Base-by-base conservation (phyloP, 2,113 vertebrate genomes). In the Nannospalax galili region DNA sequence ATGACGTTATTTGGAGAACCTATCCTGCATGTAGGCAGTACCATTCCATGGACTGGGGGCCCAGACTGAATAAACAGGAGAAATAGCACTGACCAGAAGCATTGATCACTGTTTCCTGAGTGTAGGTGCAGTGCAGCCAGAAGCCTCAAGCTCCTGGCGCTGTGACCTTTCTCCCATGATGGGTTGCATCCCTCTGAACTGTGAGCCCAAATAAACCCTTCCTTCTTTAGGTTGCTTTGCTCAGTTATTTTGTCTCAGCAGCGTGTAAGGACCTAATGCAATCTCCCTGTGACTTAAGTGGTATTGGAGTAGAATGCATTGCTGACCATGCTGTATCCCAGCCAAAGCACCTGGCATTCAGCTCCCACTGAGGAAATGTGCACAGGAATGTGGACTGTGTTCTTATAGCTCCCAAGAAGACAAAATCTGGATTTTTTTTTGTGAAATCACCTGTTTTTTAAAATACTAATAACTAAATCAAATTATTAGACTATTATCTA, bases 391-490 rank as follows among this genome's bases (percentile, higher is more conserved):
- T 28, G 75, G 26, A 12, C 28, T 7, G 20, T 32, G 2, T 26
- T 48, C 32, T 16, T 62, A 64, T 7, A 35, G 45, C 15, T 90
- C 48, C 77, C 48, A 81, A 28, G 24, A 90, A 81, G 4, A 12
- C 35, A 73, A 22, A 77, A 64, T 70, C 0, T 45, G 10, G 12
- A 70, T 56, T 65, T 88, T 88, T 65, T 2, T 11, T 26, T 32
- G 48, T 32, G 35, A 91, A 84, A 65, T 56, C 45, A 48, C 32
- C 19, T 67, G 20, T 67, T 97, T 91, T 52, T 62, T n/a, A 80
- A 85, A 92, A 95, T 82, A 79, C 22, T 65, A 42, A 22, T n/a
- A 84, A 74, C 58, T 64, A 86, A 67, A 62, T 89, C 28, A 79
- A 89, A 65, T 72, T 90, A 88, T 78, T 69, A 65, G 92, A 93